Evolutionary conservation across 2,888 invertebrate genomes (phyloP), one percentile per base, ranked within the genome.

Genomic region (Acanthosepion pharaonis): DNA sequence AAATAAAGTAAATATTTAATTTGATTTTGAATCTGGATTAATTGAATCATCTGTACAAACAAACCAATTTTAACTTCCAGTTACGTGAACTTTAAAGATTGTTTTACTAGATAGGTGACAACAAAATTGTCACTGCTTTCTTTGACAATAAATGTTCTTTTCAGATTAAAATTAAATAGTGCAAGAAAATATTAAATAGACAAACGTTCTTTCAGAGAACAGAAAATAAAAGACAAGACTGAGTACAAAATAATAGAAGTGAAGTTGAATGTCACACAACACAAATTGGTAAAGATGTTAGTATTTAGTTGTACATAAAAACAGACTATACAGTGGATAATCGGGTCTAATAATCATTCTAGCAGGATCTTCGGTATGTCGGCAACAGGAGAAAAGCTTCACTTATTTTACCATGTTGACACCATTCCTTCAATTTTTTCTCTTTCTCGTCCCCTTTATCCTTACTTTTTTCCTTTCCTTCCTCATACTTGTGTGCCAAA

Each of bases 331-430:
- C 93, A 92, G 33, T n/a, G 15, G 93, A 53, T 48, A 92, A 49
- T 92, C 15, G 49, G 28, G 93, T 28, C 49, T 51, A 51, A 59
- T 23, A 51, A 93, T 53, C 49, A 93, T 64, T 92, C 53, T 53
- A 92, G 53, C 93, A 92, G 53, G 93, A n/a, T 51, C 93, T 49
- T 42, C 92, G 51, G 92, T 93, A 95, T 59, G 55, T 94, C 94
- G 94, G 94, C 94, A 94, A 55, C 91, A 94, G 91, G 42, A 55
- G 91, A 23, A 94, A 91, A 51, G 55, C 33, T 18, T 93, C 92
- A 96, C 96, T 95, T 96, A 97, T 96, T 96, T 97, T 97, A 94
- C 96, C 97, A 95, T 96, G 96, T 94, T 96, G 96, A 94, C 96
- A 96, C 96, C 96, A 96, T 94, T 96, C 96, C 94, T 96, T 96